Conservation (phyloP, 1,140 invertebrate genomes). For the Galendromus occidentalis region DNA sequence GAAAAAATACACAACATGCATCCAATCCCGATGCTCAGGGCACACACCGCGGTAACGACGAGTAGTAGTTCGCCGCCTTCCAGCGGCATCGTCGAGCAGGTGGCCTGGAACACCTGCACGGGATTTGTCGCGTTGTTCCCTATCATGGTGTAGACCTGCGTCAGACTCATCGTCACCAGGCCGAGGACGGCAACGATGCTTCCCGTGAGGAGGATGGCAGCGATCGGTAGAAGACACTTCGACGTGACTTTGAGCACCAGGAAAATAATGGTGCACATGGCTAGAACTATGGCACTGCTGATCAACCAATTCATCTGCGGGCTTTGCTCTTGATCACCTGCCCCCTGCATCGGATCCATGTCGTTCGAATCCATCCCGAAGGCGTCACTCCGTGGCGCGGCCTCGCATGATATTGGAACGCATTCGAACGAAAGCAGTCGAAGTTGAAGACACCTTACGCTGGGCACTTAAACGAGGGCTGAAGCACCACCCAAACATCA, state of each 20-base stretch:
- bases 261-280: background rate
- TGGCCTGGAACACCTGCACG: background rate
- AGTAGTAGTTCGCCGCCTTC: background rate
- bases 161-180: background rate
- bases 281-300: background rate
- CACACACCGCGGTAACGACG: background rate
- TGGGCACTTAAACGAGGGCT: too few species aligned
- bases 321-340: too few species aligned
- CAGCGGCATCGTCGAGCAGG: background rate
- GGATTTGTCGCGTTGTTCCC: background rate
- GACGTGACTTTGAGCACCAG: background rate
- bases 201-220: background rate
- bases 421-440: too few species aligned
- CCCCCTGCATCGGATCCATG: too few species aligned
- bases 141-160: constrained; percentile 1
- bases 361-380: too few species aligned
- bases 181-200: background rate
- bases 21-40: background rate
- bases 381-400: too few species aligned
- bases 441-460: too few species aligned
- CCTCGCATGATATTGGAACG: too few species aligned
- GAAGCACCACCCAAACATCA: too few species aligned
- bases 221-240: background rate
- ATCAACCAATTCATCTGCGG: background rate
- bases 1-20: background rate